A percentile compares a stretch with the other conserved stretches of the same genome.
Evolutionary conservation across 2,113 vertebrate genomes (phyloP).

Genomic region (Fregetta grallaria): DNA sequence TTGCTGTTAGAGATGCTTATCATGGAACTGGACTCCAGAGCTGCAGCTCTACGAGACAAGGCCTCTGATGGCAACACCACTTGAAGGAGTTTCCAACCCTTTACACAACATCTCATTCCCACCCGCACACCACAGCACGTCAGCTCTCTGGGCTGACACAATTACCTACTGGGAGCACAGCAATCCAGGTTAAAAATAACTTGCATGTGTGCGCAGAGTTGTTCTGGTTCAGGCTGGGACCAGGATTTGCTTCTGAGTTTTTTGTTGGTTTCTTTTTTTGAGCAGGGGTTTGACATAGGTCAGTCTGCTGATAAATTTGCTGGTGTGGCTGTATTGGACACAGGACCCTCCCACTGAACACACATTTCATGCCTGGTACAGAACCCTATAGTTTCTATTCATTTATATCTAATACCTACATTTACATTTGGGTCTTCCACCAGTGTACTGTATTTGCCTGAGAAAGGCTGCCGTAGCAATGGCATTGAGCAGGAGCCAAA

Average conservation of each 20-base stretch:
- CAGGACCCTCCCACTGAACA: not conserved
- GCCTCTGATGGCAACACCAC: not conserved
- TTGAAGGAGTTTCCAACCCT: not conserved
- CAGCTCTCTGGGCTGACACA: not conserved
- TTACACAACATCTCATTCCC: not conserved
- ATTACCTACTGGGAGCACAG: not conserved
- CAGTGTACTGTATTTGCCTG: not conserved
- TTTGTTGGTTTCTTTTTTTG: not conserved
- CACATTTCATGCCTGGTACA: not conserved
- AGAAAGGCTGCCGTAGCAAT: not conserved
- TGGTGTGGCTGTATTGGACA: not conserved
- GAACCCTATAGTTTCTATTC: not conserved
- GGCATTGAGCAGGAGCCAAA: not conserved
- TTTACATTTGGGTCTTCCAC: not conserved
- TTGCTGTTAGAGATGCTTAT: not conserved
- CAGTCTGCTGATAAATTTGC: not conserved
- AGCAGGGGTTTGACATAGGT: not conserved
- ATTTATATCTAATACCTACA: not conserved
- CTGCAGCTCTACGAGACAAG: rapidly evolving
- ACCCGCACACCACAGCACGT: rapidly evolving
- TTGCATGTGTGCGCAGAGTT: rapidly evolving
- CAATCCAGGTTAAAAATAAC: not conserved
- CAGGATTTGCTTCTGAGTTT: not conserved
- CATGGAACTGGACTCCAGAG: not conserved
- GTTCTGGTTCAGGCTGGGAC: not conserved